Conservation (phyloP, 2,113 vertebrate genomes). For the Oryzias celebensis region DNA sequence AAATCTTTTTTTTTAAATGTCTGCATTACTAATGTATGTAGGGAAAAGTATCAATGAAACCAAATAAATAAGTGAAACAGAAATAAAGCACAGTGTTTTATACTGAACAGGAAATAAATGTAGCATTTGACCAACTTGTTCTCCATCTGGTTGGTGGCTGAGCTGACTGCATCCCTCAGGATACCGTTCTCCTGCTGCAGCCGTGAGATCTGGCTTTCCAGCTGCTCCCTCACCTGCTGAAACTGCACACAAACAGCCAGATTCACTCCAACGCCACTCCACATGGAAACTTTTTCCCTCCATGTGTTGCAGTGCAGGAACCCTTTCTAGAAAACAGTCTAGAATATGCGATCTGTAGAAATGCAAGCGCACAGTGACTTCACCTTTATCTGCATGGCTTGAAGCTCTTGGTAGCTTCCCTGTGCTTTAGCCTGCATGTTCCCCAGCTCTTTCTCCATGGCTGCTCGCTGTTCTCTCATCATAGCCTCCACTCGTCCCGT, state of each 20-base stretch:
- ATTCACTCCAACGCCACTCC: neutral
- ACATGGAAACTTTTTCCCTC: neutral
- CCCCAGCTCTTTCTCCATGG: slow-evolving; percentile 89
- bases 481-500: slow-evolving; percentile 80
- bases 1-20: no score
- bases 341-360: neutral
- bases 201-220: slow-evolving; percentile 91
- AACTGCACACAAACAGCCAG: slow-evolving; percentile 74
- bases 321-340: neutral
- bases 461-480: slow-evolving; percentile 86
- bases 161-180: slow-evolving; percentile 96
- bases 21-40: no score
- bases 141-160: slow-evolving; percentile 95
- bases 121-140: slow-evolving; percentile 86
- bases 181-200: slow-evolving; percentile 97
- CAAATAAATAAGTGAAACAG: no score
- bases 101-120: neutral
- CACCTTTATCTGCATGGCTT: slow-evolving; percentile 94
- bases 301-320: neutral
- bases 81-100: neutral
- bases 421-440: slow-evolving; percentile 92
- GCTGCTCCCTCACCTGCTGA: slow-evolving; percentile 90
- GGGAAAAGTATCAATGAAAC: no score
- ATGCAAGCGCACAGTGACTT: slow-evolving; percentile 2
- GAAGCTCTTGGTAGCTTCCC: slow-evolving; percentile 86